Percentiles rank a stretch among this genome's conserved stretches.
Evolutionary conservation across 1,140 invertebrate genomes (phyloP).

Genomic region (Drosophila nasuta): DNA sequence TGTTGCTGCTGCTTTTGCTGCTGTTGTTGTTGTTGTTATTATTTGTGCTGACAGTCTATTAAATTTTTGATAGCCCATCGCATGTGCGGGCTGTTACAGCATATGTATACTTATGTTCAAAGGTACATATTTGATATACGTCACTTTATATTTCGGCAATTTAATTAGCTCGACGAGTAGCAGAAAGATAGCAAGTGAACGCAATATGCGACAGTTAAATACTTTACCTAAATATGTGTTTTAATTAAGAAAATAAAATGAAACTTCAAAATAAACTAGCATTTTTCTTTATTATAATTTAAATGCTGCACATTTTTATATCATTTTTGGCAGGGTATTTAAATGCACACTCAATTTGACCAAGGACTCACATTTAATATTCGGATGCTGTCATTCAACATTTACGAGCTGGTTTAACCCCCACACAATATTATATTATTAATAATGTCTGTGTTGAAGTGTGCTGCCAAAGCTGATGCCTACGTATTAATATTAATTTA

Average conservation of each 20-base stretch:
- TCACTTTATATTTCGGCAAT: conserved; percentile 42
- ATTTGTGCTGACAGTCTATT: conserved; percentile 65
- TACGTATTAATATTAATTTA: conserved; percentile 48
- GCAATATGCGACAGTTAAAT: not conserved
- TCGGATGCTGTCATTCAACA: conserved; percentile 34
- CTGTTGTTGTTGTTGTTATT: conserved; percentile 29
- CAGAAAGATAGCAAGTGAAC: not conserved
- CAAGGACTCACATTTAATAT: conserved; percentile 48
- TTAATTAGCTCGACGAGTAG: conserved; percentile 57
- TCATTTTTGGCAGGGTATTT: conserved; percentile 19
- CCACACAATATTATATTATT: conserved; percentile 41
- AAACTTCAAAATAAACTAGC: not conserved
- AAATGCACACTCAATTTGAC: not conserved
- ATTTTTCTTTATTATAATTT: not conserved
- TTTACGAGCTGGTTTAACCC: conserved; percentile 45
- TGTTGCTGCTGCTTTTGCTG: conserved; percentile 16
- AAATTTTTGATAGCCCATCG: conserved; percentile 66
- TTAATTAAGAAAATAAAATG: not conserved
- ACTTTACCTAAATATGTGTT: not conserved
- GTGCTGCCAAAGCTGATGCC: conserved; percentile 27
- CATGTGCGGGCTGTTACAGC: conserved; percentile 19
- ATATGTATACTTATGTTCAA: conserved; percentile 17
- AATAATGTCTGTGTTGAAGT: conserved; percentile 32
- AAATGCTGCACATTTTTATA: not conserved
- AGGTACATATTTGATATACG: conserved; percentile 16